Percentiles rank a stretch among this genome's conserved stretches.
These are phyloP conservation scores for Pyrrhopygopsis socrates DNA, from an alignment of 2,888 invertebrate species.

Conservation along the genomic window DNA sequence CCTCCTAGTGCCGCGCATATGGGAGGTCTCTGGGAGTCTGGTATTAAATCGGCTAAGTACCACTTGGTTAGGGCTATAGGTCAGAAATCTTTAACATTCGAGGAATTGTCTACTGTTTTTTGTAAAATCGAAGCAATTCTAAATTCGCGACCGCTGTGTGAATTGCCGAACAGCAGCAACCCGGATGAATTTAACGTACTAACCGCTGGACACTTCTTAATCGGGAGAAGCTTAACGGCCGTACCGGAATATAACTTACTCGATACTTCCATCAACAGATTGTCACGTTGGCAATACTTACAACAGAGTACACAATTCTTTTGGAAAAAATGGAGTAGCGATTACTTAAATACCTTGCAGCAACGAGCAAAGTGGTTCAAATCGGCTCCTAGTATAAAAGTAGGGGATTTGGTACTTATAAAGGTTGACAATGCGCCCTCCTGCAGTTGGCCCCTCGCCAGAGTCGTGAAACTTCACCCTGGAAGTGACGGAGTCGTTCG, in stretches of 20 bases:
- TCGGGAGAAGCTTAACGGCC: conserved; percentile 29
- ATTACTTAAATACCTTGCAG: conserved; percentile 44
- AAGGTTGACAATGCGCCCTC: neutral
- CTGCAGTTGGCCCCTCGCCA: neutral
- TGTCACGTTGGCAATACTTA: conserved; percentile 52
- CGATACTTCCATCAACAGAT: conserved; percentile 15
- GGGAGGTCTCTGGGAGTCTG: conserved; percentile 37
- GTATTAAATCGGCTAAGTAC: conserved; percentile 36
- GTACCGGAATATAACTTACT: conserved; percentile 35
- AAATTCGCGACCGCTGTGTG: conserved; percentile 40
- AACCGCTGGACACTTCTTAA: conserved; percentile 58
- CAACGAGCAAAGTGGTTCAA: conserved; percentile 27
- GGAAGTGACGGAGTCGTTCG: neutral
- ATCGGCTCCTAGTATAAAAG: conserved; percentile 21
- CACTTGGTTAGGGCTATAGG: conserved; percentile 7
- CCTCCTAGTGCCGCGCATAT: conserved; percentile 22
- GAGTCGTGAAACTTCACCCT: neutral
- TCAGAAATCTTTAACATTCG: conserved; percentile 19
- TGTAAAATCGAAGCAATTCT: conserved; percentile 33
- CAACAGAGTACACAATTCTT: conserved; percentile 16
- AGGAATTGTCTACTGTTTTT: conserved; percentile 36
- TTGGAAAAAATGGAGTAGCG: conserved; percentile 37
- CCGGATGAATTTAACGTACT: conserved; percentile 53
- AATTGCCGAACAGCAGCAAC: conserved; percentile 29
- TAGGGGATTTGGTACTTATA: conserved; percentile 37